Evolutionary conservation across 2,113 vertebrate species (phyloP).

Genomic region (Zingel zingel): DNA sequence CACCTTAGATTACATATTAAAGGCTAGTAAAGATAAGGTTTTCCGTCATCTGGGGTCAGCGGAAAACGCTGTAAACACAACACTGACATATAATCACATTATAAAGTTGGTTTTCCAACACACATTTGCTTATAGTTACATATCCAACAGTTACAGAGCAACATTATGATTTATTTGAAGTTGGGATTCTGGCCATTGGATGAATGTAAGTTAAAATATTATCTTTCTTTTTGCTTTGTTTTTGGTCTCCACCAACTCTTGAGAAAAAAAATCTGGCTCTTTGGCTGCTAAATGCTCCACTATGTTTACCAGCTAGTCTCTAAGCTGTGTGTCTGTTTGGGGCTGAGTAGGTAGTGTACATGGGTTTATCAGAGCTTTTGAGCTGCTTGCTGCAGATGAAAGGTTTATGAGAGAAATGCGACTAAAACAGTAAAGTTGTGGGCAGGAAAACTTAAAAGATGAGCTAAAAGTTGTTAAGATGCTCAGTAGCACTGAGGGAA

Average conservation of each 20-base stretch:
- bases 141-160: background rate
- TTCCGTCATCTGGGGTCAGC: background rate
- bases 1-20: constrained; percentile 69
- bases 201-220: background rate
- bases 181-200: background rate
- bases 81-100: background rate
- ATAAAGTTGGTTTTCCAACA: too few species aligned
- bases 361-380: background rate
- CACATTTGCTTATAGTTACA: background rate
- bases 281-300: too few species aligned
- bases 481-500: background rate
- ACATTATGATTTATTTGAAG: background rate
- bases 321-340: too few species aligned
- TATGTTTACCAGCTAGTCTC: too few species aligned
- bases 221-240: background rate
- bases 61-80: background rate
- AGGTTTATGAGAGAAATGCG: too few species aligned
- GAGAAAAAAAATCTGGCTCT: background rate
- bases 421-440: background rate
- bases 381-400: background rate
- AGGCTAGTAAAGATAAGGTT: background rate
- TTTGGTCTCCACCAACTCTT: background rate
- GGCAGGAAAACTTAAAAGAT: background rate
- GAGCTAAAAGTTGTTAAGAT: background rate
- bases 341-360: background rate